These are phyloP conservation scores for Rhogogaster chlorosoma DNA, from an alignment of 2,888 invertebrate genomes.

Conservation along the genomic window DNA sequence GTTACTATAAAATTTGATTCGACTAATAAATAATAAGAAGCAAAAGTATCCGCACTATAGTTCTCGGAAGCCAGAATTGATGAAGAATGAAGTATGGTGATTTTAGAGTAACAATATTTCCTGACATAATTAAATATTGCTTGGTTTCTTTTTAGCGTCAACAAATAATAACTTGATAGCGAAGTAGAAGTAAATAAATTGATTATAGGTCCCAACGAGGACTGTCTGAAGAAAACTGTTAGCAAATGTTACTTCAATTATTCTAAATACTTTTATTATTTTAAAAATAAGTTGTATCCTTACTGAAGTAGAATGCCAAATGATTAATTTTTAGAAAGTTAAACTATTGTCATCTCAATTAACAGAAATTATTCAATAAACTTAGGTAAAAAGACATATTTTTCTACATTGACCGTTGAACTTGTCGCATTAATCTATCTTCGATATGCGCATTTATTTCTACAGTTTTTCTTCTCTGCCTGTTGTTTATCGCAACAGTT, in stretches of 20 bases:
- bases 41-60: neutral
- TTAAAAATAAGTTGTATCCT: constrained; percentile 31
- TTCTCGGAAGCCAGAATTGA: neutral
- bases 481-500: neutral
- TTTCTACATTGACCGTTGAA: constrained; percentile 5
- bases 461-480: neutral
- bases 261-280: constrained; percentile 27
- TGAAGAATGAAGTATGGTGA: neutral
- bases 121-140: neutral
- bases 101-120: constrained; percentile 11
- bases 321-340: constrained; percentile 41
- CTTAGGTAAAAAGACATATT: constrained; percentile 22
- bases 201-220: neutral
- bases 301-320: constrained; percentile 44
- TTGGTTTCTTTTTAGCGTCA: constrained; percentile 16
- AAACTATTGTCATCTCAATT: constrained; percentile 43
- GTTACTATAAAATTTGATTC: neutral
- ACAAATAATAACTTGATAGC: constrained; percentile 7
- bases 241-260: constrained; percentile 12
- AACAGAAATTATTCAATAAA: constrained; percentile 33
- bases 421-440: neutral
- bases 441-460: neutral
- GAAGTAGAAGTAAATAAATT: constrained; percentile 2
- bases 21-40: neutral
- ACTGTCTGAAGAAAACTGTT: neutral